Base-by-base conservation (phyloP, 2,888 invertebrate species). In the Lepetodrilus schrolli region DNA sequence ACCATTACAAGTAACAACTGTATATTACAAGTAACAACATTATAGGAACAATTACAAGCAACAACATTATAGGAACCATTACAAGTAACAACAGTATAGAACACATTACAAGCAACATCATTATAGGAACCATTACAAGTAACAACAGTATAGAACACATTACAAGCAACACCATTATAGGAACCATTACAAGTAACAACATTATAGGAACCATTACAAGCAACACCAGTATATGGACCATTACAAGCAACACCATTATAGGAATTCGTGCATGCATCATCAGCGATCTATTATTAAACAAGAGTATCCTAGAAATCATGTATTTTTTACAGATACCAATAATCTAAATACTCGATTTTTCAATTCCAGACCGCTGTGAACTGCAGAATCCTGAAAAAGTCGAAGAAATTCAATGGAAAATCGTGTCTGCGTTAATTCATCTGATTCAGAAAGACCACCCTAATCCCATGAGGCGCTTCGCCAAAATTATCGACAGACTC, bases 361-460 rank as follows among this genome's bases (percentile, higher is more conserved):
- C 23, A 5, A 13, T 79, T 77, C 8, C 76, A 84, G 84, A 84
- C 74, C 78, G 82, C 0, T 78, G 80, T 74, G 75, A 79, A 4
- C 70, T 84, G 20, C 58, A 79, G 51, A 75, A 80, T 30, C 78
- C 78, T 49, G 78, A 79, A 0, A 77, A 79, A 23, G 82, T 84
- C 8, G 82, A 81, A 21, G 66, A 50, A n/a, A 80, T 84, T 17
- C 84, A 84, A 51, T 78, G 78, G 76, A 77, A 72, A 49, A 65
- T 84, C 17, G 72, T 81, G 4, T 70, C 72, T 23, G 82, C 82
- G 50, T 70, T 84, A 21, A 76, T 81, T 23, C 75, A 79, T 21
- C 36, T 79, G 21, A 66, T 79, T 7, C 76, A 77, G 8, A 66
- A 75, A 34, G 70, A 79, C 4, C 79, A 74, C 8, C 47, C 20